A percentile compares a stretch with the other conserved stretches of the same genome.
These are phyloP conservation scores for Bombus consobrinus DNA, from an alignment of 1,140 invertebrate genomes.

Conservation along the genomic window DNA sequence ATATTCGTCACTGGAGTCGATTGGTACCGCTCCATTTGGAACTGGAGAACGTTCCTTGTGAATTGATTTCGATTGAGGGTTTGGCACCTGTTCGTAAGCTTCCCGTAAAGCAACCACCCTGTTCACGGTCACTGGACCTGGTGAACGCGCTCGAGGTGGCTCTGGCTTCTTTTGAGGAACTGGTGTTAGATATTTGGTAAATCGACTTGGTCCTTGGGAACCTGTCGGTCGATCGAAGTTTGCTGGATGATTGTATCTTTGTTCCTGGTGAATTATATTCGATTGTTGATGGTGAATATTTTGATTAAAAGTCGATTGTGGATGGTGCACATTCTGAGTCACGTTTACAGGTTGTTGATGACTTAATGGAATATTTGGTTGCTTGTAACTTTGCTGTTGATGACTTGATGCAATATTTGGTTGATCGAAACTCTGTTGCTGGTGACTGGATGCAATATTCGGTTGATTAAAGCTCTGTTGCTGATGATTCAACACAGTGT, in stretches of 20 bases:
- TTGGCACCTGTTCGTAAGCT: slow-evolving; percentile 52
- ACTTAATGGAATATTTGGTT: background rate
- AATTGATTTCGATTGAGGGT: slow-evolving; percentile 4
- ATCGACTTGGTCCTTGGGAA: slow-evolving; percentile 1
- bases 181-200: slow-evolving; percentile 8
- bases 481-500: background rate
- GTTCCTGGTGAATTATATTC: background rate
- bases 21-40: slow-evolving; percentile 57
- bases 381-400: background rate
- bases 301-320: background rate
- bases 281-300: background rate
- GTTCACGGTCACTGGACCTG: slow-evolving; percentile 54
- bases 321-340: background rate
- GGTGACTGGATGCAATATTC: background rate
- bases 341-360: background rate
- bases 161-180: slow-evolving; percentile 36
- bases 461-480: background rate
- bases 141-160: slow-evolving; percentile 26
- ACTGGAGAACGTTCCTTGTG: slow-evolving; percentile 62
- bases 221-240: slow-evolving; percentile 27
- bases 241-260: background rate
- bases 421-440: background rate
- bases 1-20: slow-evolving; percentile 80
- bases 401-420: background rate
- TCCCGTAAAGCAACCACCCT: slow-evolving; percentile 54